Base-by-base conservation (phyloP, 2,888 invertebrate genomes). In the Augochlorella aurata region DNA sequence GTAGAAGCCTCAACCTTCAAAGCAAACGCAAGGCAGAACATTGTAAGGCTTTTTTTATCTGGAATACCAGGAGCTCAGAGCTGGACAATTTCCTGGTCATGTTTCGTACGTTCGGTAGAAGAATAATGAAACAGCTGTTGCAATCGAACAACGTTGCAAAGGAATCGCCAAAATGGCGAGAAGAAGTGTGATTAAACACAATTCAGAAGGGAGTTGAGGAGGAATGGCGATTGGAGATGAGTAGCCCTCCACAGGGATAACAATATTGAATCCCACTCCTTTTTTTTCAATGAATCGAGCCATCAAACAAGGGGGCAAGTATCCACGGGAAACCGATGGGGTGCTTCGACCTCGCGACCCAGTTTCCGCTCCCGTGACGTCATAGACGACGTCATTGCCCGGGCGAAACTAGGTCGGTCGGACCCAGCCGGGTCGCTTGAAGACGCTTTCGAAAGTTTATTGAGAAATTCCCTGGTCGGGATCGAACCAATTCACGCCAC, bases 321-420 rank as follows among this genome's bases (percentile, higher is more conserved):
- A 79, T 83, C 82, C 79, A 82, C 75, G 82, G 86, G 74, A 86
- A 87, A 84, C 73, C 81, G 74, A 78, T 85, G 87, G 87, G 90
- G 92, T 92, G 89, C 91, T 93, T 89, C 89, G 92, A 92, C 93
- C 92, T 78, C 90, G 82, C 91, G 92, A 92, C 93, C 93, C 78
- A 92, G 84, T 92, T 93, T 89, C 69, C 86, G 88, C 74, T 87
- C 89, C 84, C 80, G 90, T 93, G 93, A 93, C 93, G 93, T 93
- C 93, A 93, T 88, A 76, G 83, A 84, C 91, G 91, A 93, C 93
- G 93, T 93, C 93, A 93, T 93, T 92, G 94, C 93, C 94, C 93
- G 94, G 95, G 95, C 94, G 94, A 95, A 96, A 95, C 94, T 96
- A 94, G 96, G 95, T 95, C 95, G 95, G 94, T 94, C 94, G 95